Evolutionary conservation across 1,140 invertebrate genomes (phyloP), one percentile per base, ranked within the genome.

Genomic region (Neotoxoptera formosana): DNA sequence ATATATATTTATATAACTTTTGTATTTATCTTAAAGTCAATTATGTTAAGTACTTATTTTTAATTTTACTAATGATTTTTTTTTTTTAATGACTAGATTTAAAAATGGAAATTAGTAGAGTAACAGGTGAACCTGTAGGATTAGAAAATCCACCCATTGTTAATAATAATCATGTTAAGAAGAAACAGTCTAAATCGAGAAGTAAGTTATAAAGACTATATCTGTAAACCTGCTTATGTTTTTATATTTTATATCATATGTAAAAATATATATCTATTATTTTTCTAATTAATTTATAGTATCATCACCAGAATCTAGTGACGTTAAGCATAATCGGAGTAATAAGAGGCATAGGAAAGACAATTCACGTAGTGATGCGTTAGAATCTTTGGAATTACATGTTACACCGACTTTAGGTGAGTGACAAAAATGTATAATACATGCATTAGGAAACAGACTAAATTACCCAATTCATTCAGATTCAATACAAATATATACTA

Each of bases 121-220:
- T 23, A 48, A 83, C 14, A 34, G 60, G 47, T 25, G 30, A n/a
- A 83, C 90, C 56, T 67, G 25, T 51, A 25, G 25, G 81, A 51
- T 45, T 48, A 9, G 60, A 92, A 11, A 36, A 83, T 2, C 17
- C 7, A n/a, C 17, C 56, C 1, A 25, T 47, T 67, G 90, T 91
- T 45, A 92, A 83, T 53, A 83, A 83, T 23, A 92, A 92, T 51
- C 41, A 83, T 51, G 30, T 92, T 81, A 45, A 92, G 36, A 92
- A 81, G 48, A 92, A 51, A 23, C 34, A 83, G 48, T 48, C 90
- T 23, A 83, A 92, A 83, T 92, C 45, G 51, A 92, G 30, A 25
- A 23, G 90, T 92, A 92, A 92, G 76, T 83, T 51, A 0, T 11
- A 51, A 89, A 36, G 47, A 47, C 36, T 6, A 84, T 84, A 36